These are phyloP conservation scores for Dendrocincla tyrannina DNA, from an alignment of 2,797 vertebrate species.

Conservation along the genomic window DNA sequence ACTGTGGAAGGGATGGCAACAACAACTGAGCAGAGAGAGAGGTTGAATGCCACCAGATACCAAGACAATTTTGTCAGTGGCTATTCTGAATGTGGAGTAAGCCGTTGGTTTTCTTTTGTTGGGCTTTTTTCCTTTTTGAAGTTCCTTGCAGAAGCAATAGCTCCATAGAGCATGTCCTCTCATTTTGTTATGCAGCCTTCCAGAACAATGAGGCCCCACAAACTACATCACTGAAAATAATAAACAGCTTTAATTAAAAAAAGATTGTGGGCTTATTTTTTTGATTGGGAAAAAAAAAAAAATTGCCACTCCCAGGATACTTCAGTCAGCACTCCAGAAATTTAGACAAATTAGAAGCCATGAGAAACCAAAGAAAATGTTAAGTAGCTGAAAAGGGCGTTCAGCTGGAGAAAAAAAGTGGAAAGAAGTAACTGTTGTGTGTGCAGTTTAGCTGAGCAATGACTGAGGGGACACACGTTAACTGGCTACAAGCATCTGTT, in stretches of 20 bases:
- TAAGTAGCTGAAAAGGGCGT: not conserved
- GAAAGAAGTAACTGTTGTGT: not conserved
- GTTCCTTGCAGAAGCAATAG: not conserved
- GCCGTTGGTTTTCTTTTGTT: not conserved
- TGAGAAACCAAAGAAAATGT: not conserved
- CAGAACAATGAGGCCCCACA: not conserved
- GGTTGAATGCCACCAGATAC: not conserved
- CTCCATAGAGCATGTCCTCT: not conserved
- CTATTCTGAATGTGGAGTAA: not conserved
- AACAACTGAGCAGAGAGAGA: not conserved
- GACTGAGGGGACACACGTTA: not conserved
- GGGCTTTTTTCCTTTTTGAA: not conserved
- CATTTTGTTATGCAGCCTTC: not conserved
- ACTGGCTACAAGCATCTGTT: slow-evolving; percentile 24
- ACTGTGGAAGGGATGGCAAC: not conserved
- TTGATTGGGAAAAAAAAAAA: not conserved
- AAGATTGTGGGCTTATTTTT: not conserved
- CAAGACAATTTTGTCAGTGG: not conserved
- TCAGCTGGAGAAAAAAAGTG: not conserved
- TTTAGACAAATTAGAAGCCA: not conserved
- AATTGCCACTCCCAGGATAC: not conserved
- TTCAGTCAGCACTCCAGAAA: not conserved
- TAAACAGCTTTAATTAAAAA: not conserved
- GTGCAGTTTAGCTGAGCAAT: not conserved
- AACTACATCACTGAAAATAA: not conserved